A percentile compares a stretch with the other conserved stretches of the same genome.
These are phyloP conservation scores for Isaurus tuberculatus DNA, from an alignment of 92 coral and sea anemone species.

Conservation along the genomic window DNA sequence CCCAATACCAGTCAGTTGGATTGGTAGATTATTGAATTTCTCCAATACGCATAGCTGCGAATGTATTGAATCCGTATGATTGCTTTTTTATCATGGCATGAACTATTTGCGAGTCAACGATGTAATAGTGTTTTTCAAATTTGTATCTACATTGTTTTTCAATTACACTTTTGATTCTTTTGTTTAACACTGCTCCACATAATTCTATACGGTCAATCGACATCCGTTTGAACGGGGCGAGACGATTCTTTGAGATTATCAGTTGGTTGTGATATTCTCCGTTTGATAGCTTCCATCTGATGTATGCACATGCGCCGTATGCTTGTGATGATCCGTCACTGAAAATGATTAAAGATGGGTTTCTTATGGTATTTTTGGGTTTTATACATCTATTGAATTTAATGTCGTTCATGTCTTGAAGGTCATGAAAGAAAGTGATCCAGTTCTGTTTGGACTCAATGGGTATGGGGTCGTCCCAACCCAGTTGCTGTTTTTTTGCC, in stretches of 20 bases:
- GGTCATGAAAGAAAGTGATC: background rate
- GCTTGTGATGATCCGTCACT: background rate
- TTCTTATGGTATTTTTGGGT: background rate
- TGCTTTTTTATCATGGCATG: background rate
- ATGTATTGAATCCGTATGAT: background rate
- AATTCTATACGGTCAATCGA: background rate
- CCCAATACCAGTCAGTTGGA: background rate
- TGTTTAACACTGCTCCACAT: too few relatives aligned
- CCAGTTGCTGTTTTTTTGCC: too few relatives aligned
- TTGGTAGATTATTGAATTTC: background rate
- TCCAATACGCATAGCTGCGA: background rate
- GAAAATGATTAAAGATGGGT: background rate
- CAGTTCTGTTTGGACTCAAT: background rate
- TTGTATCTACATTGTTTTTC: too few relatives aligned
- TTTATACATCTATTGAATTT: background rate
- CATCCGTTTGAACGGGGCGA: background rate
- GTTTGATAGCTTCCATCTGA: too few relatives aligned
- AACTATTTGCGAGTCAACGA: slow-evolving; percentile 1
- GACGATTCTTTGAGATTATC: background rate
- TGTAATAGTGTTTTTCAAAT: background rate
- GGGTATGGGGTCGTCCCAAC: too few relatives aligned
- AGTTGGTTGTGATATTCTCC: too few relatives aligned
- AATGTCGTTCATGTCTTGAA: background rate
- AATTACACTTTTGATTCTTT: too few relatives aligned
- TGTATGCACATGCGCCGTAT: background rate